phyloP scores from a whole-genome alignment of 2,888 invertebrate genomes.

The Onthophagus sagittarius region DNA sequence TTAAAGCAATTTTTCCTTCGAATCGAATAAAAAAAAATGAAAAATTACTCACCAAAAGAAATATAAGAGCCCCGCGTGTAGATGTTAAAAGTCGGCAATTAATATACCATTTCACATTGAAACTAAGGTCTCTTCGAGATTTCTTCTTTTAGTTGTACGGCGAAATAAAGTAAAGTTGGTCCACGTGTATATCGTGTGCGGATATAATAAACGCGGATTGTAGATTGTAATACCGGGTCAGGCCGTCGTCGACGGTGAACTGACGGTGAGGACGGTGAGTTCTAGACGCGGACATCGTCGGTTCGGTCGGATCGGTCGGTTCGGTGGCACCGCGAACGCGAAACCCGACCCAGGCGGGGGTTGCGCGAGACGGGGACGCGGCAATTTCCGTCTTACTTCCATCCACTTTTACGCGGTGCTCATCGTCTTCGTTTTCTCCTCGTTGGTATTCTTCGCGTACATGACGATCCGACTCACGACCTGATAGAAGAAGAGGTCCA shows the following conservation, averaged over 20 bases:
- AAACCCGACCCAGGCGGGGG: background rate
- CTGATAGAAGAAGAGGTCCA: background rate
- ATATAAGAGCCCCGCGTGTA: background rate
- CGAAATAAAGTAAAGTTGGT: background rate
- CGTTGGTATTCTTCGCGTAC: background rate
- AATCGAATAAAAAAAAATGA: too few species aligned
- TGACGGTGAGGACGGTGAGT: background rate
- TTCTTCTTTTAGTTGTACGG: too few species aligned
- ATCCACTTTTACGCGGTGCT: background rate
- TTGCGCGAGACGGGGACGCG: background rate
- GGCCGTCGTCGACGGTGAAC: background rate
- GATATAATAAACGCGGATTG: background rate
- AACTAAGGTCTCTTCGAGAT: too few species aligned
- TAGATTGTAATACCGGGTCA: background rate
- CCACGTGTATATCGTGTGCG: background rate
- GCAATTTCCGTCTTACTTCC: background rate
- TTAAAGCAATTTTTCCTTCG: background rate
- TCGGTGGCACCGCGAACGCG: background rate
- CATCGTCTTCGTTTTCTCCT: background rate
- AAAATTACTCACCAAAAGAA: background rate
- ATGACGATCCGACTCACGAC: background rate
- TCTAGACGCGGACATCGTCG: background rate
- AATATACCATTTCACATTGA: too few species aligned
- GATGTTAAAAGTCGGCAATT: too few species aligned
- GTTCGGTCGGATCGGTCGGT: background rate